Base-by-base conservation (phyloP, 53 echinoderm and acorn worm genomes). In the Echinarachnius parma region DNA sequence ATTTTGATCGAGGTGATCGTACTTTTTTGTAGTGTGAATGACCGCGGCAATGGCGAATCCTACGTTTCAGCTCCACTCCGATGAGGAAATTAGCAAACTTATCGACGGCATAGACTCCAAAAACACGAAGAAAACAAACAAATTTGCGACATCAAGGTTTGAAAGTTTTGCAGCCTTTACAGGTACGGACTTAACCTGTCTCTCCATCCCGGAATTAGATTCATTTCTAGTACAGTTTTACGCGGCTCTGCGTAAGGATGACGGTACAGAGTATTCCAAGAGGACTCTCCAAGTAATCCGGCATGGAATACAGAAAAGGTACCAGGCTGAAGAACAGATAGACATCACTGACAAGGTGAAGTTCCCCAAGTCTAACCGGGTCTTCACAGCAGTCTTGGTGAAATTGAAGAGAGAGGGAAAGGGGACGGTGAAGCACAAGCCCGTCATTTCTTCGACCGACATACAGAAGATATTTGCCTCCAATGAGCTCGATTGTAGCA, bases 391-490 rank as follows among this genome's bases (percentile, higher is more conserved):
- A 23, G 44, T 62, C 9, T 28, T 54, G 30, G 78, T 62, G 25
- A 70, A 61, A 14, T 37, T 71, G 29, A 78, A 84, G 57, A 84
- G 63, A 42, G 54, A 60, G 52, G 62, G 83, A 13, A 82, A 82
- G 18, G 83, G 58, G 9, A 56, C 39, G 28, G 77, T 83, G 28
- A 18, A 28, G 19, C 69, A 78, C 61, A 83, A 83, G 42, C 67
- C 67, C 14, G 50, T 77, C 3, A 83, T 78, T 34, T 48, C 77
- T 14, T 9, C 61, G 19, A 62, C 61, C 28, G 84, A 83, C 32
- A 78, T 83, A 78, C n/a, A 29, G 15, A 83, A 61, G 49, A 83
- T 83, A 18, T 68, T 77, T 25, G 30, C 34, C 25, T 83, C 71
- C 24, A n/a, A n/a, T n/a, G n/a, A n/a, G n/a, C 27, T 69, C 11